Conservation (phyloP, 2,797 vertebrate species). For the Phataginus tricuspis region DNA sequence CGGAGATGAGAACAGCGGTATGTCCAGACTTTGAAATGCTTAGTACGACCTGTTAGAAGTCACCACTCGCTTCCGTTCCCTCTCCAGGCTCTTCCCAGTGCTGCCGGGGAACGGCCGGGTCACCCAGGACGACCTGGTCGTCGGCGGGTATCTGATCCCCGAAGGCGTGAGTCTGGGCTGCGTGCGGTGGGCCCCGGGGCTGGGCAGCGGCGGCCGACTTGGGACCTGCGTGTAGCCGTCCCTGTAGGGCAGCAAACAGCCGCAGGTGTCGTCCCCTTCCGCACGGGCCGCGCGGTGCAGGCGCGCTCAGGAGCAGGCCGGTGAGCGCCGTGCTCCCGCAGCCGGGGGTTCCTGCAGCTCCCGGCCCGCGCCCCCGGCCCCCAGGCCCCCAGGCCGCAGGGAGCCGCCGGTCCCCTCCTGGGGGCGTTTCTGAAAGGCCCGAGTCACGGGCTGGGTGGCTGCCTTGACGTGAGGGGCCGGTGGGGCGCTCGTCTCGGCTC, state of each 20-base stretch:
- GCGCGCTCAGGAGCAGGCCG: no score
- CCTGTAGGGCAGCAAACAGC: no score
- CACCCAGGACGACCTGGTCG: slow-evolving; percentile 93
- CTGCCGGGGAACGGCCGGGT: slow-evolving; percentile 95
- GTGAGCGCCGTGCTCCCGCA: no score
- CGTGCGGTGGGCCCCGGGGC: background rate
- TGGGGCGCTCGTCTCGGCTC: background rate
- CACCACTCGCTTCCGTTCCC: background rate
- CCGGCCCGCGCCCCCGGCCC: no score
- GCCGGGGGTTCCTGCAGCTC: no score
- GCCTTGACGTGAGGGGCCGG: background rate
- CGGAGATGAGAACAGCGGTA: background rate
- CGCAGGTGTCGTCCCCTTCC: background rate
- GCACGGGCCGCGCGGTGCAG: background rate
- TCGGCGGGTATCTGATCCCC: slow-evolving; percentile 95
- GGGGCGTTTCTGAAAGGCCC: background rate
- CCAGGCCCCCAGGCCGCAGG: no score
- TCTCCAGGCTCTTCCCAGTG: slow-evolving; percentile 93
- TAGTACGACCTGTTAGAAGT: background rate
- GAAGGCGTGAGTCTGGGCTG: slow-evolving; percentile 91
- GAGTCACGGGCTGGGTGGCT: background rate
- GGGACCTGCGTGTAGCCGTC: no score
- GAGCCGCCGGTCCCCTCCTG: no score
- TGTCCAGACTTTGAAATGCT: background rate
- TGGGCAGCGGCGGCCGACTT: no score